Evolutionary conservation across 2,113 vertebrate genomes (phyloP).

Genomic region (Nymphicus hollandicus): DNA sequence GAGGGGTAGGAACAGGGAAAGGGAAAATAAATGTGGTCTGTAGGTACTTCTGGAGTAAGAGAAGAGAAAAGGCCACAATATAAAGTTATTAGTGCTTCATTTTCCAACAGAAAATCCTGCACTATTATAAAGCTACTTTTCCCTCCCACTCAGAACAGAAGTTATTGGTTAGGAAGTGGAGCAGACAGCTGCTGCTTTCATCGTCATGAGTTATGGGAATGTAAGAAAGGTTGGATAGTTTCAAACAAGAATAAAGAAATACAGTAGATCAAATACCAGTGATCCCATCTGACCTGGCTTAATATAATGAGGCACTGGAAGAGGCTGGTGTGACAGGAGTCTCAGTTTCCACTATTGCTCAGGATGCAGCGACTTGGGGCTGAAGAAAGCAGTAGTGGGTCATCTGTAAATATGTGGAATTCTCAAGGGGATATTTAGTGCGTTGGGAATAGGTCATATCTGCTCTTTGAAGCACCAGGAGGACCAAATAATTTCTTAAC

Average conservation of each 20-base stretch:
- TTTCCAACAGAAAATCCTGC: not conserved
- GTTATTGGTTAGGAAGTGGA: slow-evolving; percentile 29
- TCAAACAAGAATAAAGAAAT: slow-evolving; percentile 46
- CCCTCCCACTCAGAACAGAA: not conserved
- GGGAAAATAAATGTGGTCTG: not conserved
- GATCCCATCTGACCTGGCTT: not conserved
- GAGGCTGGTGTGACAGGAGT: not conserved
- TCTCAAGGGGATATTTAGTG: not conserved
- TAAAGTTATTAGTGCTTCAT: not conserved
- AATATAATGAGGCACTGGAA: slow-evolving; percentile 5
- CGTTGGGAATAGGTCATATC: not conserved
- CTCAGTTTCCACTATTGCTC: not conserved
- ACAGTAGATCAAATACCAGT: slow-evolving; percentile 33
- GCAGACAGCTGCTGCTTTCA: slow-evolving; percentile 22
- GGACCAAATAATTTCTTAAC: not conserved
- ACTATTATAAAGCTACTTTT: not conserved
- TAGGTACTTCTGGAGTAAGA: not conserved
- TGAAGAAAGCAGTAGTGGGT: not conserved
- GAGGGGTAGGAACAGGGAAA: not conserved
- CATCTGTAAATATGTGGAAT: not conserved
- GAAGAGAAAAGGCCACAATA: not conserved
- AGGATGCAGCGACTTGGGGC: not conserved
- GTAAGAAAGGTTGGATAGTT: slow-evolving; percentile 2
- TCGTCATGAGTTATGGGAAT: slow-evolving; percentile 23
- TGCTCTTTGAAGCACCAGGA: not conserved